phyloP scores from a whole-genome alignment of 2,888 invertebrate genomes.

The Parthenolecanium corni region DNA sequence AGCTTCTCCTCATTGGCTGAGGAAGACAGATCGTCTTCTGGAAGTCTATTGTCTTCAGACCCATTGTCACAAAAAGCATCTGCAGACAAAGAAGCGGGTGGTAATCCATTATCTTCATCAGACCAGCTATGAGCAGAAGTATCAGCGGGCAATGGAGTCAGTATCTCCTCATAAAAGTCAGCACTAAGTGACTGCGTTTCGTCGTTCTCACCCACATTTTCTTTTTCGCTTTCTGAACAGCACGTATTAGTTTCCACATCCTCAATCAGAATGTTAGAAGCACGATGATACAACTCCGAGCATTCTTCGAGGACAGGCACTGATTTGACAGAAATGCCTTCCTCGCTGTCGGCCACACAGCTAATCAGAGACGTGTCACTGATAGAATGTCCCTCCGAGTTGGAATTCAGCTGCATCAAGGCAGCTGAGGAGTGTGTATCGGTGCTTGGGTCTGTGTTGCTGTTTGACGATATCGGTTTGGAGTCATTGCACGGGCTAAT shows the following conservation, averaged over 20 bases:
- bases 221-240: neutral
- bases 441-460: too few species aligned
- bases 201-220: neutral
- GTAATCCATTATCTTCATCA: too few species aligned
- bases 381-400: slow-evolving; percentile 7
- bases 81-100: too few species aligned
- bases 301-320: neutral
- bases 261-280: neutral
- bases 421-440: neutral
- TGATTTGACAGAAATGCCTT: neutral
- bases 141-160: too few species aligned
- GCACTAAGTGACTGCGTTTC: neutral
- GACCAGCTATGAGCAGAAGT: too few species aligned
- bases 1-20: too few species aligned
- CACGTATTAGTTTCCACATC: neutral
- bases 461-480: too few species aligned
- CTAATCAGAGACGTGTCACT: slow-evolving; percentile 10
- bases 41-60: too few species aligned
- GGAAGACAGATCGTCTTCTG: too few species aligned
- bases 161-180: neutral
- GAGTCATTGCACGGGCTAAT: too few species aligned
- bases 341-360: slow-evolving; percentile 2
- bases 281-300: neutral
- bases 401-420: neutral
- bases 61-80: too few species aligned